These are phyloP conservation scores for Cynopterus brachyotis DNA, from an alignment of 2,113 vertebrate genomes.

Conservation along the genomic window DNA sequence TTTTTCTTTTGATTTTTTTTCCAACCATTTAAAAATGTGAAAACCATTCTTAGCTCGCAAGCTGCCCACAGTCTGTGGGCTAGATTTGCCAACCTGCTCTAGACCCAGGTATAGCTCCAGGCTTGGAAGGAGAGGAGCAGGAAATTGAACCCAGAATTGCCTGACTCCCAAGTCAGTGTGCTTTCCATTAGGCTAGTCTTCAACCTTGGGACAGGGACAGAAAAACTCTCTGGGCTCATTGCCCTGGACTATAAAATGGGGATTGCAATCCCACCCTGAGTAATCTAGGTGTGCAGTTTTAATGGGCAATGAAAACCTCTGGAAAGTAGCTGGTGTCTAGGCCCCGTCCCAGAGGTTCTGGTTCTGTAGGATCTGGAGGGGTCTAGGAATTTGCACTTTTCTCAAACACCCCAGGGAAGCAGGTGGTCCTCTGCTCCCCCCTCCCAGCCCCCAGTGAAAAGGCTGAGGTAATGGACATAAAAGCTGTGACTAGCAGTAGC, in stretches of 20 bases:
- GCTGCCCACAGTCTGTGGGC: neutral
- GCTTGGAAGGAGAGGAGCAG: neutral
- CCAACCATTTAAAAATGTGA: neutral
- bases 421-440: neutral
- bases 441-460: neutral
- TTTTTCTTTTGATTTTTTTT: neutral
- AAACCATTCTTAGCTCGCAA: neutral
- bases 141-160: neutral
- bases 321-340: neutral
- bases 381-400: neutral
- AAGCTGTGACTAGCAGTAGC: no score
- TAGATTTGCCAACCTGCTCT: neutral
- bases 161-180: neutral
- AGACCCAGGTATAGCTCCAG: neutral
- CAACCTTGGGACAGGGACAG: neutral
- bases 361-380: no score
- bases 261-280: neutral
- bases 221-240: neutral
- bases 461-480: neutral
- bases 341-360: neutral
- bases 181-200: neutral
- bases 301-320: neutral
- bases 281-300: rapidly evolving
- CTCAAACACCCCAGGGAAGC: neutral
- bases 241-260: neutral